phyloP scores from a whole-genome alignment of 2,888 invertebrate genomes.

The Sabellastarte sp. region DNA sequence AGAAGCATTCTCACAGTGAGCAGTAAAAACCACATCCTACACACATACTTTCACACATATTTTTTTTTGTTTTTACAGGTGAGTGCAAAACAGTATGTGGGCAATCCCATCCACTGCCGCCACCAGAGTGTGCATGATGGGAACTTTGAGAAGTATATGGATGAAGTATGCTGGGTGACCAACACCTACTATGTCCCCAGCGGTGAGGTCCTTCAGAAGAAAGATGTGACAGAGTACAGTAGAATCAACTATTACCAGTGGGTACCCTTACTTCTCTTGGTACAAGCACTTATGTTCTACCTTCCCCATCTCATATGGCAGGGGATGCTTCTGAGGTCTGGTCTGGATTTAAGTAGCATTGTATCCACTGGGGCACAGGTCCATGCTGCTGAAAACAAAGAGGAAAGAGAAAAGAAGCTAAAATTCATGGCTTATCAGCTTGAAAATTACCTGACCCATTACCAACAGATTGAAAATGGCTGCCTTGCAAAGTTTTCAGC shows the following conservation, averaged over 20 bases:
- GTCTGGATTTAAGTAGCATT: conserved; percentile 9
- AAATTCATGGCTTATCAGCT: conserved; percentile 60
- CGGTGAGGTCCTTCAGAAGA: neutral
- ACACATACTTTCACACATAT: too few species aligned
- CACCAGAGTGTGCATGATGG: neutral
- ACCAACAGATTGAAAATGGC: conserved; percentile 52
- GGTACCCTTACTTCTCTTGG: conserved; percentile 17
- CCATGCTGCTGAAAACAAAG: conserved; percentile 10
- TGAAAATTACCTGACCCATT: conserved; percentile 58
- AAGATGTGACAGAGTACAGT: neutral
- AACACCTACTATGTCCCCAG: conserved; percentile 1
- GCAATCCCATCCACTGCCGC: conserved; percentile 9
- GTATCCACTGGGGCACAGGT: conserved; percentile 9
- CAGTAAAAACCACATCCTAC: too few species aligned
- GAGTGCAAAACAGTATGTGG: conserved; percentile 9
- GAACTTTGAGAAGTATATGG: conserved; percentile 4
- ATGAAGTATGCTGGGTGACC: conserved; percentile 4
- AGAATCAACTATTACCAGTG: conserved; percentile 18
- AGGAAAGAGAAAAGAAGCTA: conserved; percentile 48
- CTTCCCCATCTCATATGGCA: conserved; percentile 16
- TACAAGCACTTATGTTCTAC: conserved; percentile 16
- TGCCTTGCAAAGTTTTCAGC: too few species aligned
- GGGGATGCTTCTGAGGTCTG: conserved; percentile 6
- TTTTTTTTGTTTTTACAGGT: neutral
- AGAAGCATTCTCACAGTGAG: too few species aligned